phyloP scores from a whole-genome alignment of 2,888 invertebrate species.

The Apantesis nais region DNA sequence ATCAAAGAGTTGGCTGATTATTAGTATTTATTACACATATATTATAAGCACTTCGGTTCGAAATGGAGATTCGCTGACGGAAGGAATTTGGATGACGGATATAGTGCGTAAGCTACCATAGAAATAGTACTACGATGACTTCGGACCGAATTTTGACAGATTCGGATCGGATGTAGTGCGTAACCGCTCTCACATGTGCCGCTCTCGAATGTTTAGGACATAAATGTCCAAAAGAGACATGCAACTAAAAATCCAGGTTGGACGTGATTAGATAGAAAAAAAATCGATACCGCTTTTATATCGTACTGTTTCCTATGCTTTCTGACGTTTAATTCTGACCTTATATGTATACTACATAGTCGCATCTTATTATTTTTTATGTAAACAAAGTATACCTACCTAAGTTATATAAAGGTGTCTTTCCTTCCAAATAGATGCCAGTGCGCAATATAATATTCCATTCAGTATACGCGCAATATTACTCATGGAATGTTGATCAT shows the following conservation, averaged over 20 bases:
- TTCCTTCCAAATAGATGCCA: not conserved
- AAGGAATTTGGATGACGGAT: no score
- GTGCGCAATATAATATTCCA: not conserved
- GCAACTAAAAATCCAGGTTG: not conserved
- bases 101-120: no score
- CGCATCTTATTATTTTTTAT: not conserved
- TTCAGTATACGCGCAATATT: conserved; percentile 8
- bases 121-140: no score
- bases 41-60: no score
- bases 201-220: not conserved
- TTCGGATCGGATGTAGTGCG: no score
- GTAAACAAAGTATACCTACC: not conserved
- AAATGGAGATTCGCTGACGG: no score
- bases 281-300: not conserved
- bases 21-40: no score
- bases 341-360: no score
- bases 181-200: no score
- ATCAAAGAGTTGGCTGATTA: no score
- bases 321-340: not conserved
- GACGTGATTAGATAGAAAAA: not conserved
- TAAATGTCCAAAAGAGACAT: not conserved
- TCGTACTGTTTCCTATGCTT: not conserved
- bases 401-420: not conserved
- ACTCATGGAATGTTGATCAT: conserved; percentile 6
- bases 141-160: no score